Evolutionary conservation across 2,888 invertebrate genomes (phyloP).

Genomic region (Lasioglossum malachurum): DNA sequence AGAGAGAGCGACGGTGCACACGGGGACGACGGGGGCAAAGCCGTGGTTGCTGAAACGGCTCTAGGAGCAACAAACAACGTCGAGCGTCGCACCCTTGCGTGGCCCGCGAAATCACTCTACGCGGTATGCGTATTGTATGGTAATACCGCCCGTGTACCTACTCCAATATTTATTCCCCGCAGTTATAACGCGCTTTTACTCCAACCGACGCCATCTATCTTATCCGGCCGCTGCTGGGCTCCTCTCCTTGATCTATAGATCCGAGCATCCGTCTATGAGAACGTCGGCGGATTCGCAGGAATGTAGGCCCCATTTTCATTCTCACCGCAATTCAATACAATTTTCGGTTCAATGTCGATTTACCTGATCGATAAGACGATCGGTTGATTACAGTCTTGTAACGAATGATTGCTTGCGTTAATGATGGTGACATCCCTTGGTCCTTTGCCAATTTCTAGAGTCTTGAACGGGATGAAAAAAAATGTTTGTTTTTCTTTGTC

Average conservation of each 20-base stretch:
- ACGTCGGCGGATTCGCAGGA: constrained; percentile 21
- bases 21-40: constrained; percentile 38
- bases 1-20: constrained; percentile 32
- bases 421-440: not conserved
- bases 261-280: constrained; percentile 42
- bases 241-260: constrained; percentile 67
- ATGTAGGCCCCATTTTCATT: not conserved
- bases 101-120: constrained; percentile 73
- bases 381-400: not conserved
- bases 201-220: constrained; percentile 70
- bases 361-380: not conserved
- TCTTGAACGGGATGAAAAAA: not conserved
- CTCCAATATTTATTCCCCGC: constrained; percentile 75
- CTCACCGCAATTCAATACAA: not conserved
- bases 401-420: not conserved
- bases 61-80: constrained; percentile 68
- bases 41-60: constrained; percentile 61
- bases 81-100: constrained; percentile 73
- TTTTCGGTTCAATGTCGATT: not conserved
- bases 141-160: constrained; percentile 75
- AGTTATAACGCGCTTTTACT: constrained; percentile 76
- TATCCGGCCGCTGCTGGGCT: constrained; percentile 47
- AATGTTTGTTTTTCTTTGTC: not conserved
- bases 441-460: not conserved
- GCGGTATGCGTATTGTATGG: constrained; percentile 78